These are phyloP conservation scores for Monomorium pharaonis DNA, from an alignment of 1,140 invertebrate genomes.

Conservation along the genomic window DNA sequence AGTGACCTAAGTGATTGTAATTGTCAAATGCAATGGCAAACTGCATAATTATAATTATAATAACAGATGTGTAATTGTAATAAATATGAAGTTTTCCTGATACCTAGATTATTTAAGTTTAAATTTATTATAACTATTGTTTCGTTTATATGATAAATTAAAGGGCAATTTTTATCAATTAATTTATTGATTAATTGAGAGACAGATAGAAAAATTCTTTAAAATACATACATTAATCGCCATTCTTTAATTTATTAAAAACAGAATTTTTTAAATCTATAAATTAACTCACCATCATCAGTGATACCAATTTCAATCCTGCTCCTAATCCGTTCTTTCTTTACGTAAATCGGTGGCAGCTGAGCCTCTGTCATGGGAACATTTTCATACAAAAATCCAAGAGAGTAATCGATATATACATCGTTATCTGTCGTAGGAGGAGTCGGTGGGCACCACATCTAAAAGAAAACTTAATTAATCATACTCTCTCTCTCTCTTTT, in stretches of 20 bases:
- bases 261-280: background rate
- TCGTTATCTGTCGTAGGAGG: constrained; percentile 96
- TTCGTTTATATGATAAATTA: background rate
- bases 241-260: background rate
- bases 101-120: too few species aligned
- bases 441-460: constrained; percentile 98
- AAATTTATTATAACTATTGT: too few species aligned
- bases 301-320: constrained; percentile 87
- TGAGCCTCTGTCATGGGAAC: constrained; percentile 93
- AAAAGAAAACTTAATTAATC: constrained; percentile 51
- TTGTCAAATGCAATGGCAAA: too few species aligned
- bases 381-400: constrained; percentile 94
- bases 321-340: constrained; percentile 91
- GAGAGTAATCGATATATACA: constrained; percentile 94
- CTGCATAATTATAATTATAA: too few species aligned
- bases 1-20: too few species aligned
- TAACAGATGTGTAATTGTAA: too few species aligned
- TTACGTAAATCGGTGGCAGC: constrained; percentile 94
- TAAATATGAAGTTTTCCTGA: too few species aligned
- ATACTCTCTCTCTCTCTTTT: too few species aligned
- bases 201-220: too few species aligned
- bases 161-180: background rate
- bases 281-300: constrained; percentile 80
- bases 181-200: too few species aligned
- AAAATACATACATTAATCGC: background rate